These are phyloP conservation scores for Plumapathes pennacea DNA, from an alignment of 92 coral and sea anemone species.

Conservation along the genomic window DNA sequence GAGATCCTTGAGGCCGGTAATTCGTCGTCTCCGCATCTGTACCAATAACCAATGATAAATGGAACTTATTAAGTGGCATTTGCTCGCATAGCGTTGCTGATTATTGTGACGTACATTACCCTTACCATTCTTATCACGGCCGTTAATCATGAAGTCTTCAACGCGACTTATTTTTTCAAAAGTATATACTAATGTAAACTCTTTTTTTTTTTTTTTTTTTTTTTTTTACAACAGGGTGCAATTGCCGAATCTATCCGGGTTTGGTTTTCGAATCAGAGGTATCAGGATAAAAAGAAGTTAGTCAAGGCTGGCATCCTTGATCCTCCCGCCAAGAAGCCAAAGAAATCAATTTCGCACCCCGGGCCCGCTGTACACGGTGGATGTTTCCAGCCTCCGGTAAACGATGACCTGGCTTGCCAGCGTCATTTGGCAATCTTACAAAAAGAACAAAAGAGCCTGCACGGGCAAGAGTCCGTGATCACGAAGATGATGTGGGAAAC, in stretches of 20 bases:
- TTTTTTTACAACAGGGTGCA: too few species aligned
- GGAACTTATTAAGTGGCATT: too few species aligned
- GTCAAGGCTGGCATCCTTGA: neutral
- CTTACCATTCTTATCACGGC: too few species aligned
- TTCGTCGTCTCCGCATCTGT: too few species aligned
- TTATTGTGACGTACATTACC: too few species aligned
- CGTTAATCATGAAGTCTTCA: too few species aligned
- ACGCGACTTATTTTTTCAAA: too few species aligned
- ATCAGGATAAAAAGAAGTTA: neutral
- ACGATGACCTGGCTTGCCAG: conserved; percentile 1
- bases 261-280: conserved; percentile 2
- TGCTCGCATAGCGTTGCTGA: too few species aligned
- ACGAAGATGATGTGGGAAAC: neutral
- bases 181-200: too few species aligned
- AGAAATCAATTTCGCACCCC: neutral
- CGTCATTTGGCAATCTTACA: neutral
- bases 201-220: too few species aligned
- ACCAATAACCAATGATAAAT: too few species aligned
- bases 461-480: neutral
- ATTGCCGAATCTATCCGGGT: neutral
- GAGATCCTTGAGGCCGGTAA: too few species aligned
- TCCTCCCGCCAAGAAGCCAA: neutral
- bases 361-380: neutral
- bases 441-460: neutral
- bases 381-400: neutral